Base-by-base conservation (phyloP, 2,113 vertebrate genomes). In the Onychorhynchus coronatus region DNA sequence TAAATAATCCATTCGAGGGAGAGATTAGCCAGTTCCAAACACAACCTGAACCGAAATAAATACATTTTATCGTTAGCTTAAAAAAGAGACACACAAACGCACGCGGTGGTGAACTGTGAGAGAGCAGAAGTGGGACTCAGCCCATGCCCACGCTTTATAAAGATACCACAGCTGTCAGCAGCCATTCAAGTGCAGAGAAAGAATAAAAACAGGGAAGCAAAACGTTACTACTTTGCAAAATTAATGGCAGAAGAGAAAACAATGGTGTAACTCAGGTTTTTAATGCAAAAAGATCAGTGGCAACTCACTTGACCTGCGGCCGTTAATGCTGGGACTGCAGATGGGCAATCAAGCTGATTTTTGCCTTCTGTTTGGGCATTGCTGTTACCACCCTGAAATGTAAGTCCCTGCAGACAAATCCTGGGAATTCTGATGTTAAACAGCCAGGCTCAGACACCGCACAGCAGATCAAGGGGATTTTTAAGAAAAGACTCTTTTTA, bases 1-100 rank as follows among this genome's bases (percentile, higher is more conserved):
- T 97, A 96, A 96, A 96, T 95, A 95, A 96, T 67, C 89, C 93
- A 93, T 80, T 33, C 2, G 85, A 94, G 80, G 79, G 92, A 94
- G 83, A 88, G 91, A 96, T 93, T 50, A 92, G 79, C 95, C 85
- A 90, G 72, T 72, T 93, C 83, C 75, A 90, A 97, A 94, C 74
- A 95, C 91, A 89, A 92, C 47, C 62, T 42, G 71, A 96, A 95
- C 65, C 1, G 8, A 97, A 96, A 91, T 62, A 93, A 96, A 95
- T 67, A 95, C 89, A 88, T 67, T 70, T 85, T 31, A 39, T 47
- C 7, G 0, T 90, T 75, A 96, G 73, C 78, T 75, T 72, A 58
- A 66, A 87, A 83, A 50, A 88, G 14, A 89, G 50, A 86, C 14
- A 80, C 62, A 85, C 52, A 55, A 93, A 81, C 0, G 2, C 83